Conservation (phyloP, 2,113 vertebrate genomes). For the Pterocles gutturalis region DNA sequence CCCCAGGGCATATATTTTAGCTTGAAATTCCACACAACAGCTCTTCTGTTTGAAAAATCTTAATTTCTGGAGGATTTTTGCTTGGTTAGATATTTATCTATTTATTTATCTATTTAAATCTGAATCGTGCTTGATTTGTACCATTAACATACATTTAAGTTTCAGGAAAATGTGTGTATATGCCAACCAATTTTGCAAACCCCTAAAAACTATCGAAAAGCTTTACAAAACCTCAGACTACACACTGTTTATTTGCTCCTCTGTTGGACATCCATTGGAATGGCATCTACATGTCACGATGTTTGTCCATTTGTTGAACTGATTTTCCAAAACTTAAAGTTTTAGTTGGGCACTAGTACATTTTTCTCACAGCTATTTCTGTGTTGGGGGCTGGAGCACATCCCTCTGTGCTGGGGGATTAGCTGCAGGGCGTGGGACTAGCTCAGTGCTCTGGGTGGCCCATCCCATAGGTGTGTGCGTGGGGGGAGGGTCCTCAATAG, state of each 20-base stretch:
- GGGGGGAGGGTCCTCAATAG: neutral
- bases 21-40: neutral
- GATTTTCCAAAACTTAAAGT: neutral
- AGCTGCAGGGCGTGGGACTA: neutral
- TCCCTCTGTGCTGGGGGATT: accelerated
- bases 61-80: neutral
- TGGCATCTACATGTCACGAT: neutral
- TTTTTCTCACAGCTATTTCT: neutral
- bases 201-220: neutral
- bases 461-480: accelerated
- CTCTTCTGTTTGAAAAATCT: neutral
- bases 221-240: neutral
- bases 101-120: neutral
- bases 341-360: neutral
- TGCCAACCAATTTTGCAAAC: neutral
- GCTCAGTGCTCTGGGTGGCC: neutral
- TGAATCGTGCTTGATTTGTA: neutral
- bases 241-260: neutral
- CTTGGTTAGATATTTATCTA: neutral
- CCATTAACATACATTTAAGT: neutral
- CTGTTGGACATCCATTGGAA: neutral
- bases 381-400: neutral
- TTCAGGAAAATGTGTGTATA: neutral
- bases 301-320: neutral
- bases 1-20: neutral